A percentile compares a stretch with the other conserved stretches of the same genome.
phyloP scores from a whole-genome alignment of 2,888 invertebrate genomes.

The Dryadula phaetusa region DNA sequence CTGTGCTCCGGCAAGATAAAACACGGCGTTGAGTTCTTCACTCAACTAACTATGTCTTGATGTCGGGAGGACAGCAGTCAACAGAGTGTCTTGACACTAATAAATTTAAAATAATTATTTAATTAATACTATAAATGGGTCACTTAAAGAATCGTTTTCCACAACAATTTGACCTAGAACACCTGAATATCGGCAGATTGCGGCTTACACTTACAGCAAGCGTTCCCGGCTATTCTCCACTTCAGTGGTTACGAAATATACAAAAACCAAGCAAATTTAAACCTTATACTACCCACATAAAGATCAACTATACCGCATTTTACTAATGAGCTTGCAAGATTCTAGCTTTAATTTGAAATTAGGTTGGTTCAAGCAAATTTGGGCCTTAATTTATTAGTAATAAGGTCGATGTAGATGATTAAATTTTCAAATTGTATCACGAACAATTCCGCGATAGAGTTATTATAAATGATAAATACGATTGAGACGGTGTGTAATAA shows the following conservation, averaged over 20 bases:
- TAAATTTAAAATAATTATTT: too few relatives aligned
- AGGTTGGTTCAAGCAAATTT: conserved; percentile 36
- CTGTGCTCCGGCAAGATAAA: too few relatives aligned
- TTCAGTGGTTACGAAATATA: conserved; percentile 48
- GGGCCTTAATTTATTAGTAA: conserved; percentile 31
- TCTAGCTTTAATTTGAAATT: conserved; percentile 50
- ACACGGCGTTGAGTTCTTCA: too few relatives aligned
- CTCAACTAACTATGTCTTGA: too few relatives aligned
- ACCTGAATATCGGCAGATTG: conserved; percentile 80
- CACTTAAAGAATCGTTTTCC: conserved; percentile 49
- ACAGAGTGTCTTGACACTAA: too few relatives aligned
- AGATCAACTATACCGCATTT: conserved; percentile 35
- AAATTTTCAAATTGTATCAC: conserved; percentile 30
- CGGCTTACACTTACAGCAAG: conserved; percentile 71
- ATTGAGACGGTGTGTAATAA: conserved; percentile 21
- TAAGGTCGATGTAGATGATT: conserved; percentile 34
- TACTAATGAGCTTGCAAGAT: conserved; percentile 45
- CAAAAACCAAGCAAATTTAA: conserved; percentile 44
- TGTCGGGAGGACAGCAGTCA: too few relatives aligned
- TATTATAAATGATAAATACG: conserved; percentile 40
- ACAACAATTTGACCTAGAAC: conserved; percentile 55
- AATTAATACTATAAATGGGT: background rate
- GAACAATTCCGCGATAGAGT: conserved; percentile 39
- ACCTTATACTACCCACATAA: conserved; percentile 48
- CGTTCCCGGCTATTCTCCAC: conserved; percentile 61